phyloP scores from a whole-genome alignment of 2,888 invertebrate species.

The Trileptium ribeirensis region DNA sequence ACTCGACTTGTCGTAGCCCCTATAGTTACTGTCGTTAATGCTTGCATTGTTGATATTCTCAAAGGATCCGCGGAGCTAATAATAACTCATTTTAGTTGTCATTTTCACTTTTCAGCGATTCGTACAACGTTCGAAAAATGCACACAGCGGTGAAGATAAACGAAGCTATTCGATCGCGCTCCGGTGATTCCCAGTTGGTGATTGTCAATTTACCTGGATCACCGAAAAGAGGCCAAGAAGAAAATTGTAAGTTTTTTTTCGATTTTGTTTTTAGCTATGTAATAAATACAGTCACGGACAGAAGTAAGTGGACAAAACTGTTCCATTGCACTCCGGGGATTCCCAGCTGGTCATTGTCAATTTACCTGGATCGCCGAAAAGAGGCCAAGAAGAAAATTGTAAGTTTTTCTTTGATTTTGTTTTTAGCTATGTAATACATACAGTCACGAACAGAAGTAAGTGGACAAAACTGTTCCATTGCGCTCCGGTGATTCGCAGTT shows the following conservation, averaged over 20 bases:
- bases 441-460: conserved; percentile 96
- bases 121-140: conserved; percentile 79
- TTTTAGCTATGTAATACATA: no score
- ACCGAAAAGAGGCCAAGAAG: conserved; percentile 60
- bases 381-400: conserved; percentile 46
- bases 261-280: no score
- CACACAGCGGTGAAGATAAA: conserved; percentile 98
- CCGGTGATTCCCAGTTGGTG: conserved; percentile 80
- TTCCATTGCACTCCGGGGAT: conserved; percentile 56
- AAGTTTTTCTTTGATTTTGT: no score
- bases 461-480: conserved; percentile 71
- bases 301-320: conserved; percentile 89
- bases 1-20: no score
- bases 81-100: no score
- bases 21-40: no score
- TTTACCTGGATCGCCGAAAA: conserved; percentile 87
- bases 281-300: no score
- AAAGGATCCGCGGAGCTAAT: no score
- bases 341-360: conserved; percentile 96
- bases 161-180: conserved; percentile 62
- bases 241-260: conserved; percentile 45
- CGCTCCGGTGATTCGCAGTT: conserved; percentile 71
- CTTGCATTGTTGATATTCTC: no score
- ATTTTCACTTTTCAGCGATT: conserved; percentile 22
- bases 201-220: conserved; percentile 97